These are phyloP conservation scores for Anolis sagrei DNA, from an alignment of 2,113 vertebrate species.

Conservation along the genomic window DNA sequence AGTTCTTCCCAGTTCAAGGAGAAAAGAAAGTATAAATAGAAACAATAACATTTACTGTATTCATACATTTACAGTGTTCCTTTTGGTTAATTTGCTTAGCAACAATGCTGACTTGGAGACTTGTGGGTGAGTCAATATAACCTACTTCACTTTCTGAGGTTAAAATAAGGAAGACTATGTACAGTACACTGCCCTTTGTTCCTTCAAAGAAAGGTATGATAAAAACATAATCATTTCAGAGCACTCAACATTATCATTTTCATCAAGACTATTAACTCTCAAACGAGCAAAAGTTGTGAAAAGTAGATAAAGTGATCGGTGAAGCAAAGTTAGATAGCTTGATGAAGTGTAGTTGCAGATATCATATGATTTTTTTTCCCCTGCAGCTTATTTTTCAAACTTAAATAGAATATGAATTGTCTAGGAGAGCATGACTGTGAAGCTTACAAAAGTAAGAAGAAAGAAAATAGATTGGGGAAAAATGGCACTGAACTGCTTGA, in stretches of 20 bases:
- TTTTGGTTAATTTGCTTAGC: background rate
- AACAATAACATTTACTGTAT: background rate
- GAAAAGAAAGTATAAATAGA: background rate
- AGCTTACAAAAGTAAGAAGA: constrained; percentile 54
- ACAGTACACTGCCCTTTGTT: no score
- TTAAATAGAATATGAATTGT: constrained; percentile 53
- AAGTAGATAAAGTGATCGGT: background rate
- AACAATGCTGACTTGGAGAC: no score
- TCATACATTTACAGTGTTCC: background rate
- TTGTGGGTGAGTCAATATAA: background rate
- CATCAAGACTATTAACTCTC: background rate
- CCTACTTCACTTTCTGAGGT: background rate
- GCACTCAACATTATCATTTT: background rate
- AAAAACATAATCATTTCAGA: background rate
- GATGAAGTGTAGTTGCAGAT: background rate
- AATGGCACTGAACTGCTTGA: constrained; percentile 34
- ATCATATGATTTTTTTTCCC: constrained; percentile 28
- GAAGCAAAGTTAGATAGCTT: constrained; percentile 37
- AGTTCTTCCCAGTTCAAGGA: background rate
- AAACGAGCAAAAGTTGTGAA: background rate
- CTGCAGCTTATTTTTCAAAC: constrained; percentile 48
- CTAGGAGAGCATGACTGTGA: constrained; percentile 52
- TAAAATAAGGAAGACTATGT: background rate
- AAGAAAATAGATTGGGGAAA: background rate
- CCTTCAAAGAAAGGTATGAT: background rate